These are phyloP conservation scores for Taenioides sp. DNA, from an alignment of 2,797 vertebrate species.

Conservation along the genomic window DNA sequence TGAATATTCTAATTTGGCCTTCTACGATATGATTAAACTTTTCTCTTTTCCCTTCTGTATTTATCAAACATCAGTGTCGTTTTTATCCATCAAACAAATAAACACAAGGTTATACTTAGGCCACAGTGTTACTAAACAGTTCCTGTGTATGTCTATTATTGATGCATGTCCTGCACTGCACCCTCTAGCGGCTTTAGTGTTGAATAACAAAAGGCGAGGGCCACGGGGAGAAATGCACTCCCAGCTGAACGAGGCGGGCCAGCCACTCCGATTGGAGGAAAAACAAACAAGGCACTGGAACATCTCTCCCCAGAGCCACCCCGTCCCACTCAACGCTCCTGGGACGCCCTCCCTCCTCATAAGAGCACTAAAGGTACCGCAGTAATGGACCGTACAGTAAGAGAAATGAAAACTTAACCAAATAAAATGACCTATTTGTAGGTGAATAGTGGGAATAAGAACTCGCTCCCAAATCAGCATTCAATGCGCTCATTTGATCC, in stretches of 20 bases:
- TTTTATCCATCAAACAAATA: background rate
- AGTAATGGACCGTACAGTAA: background rate
- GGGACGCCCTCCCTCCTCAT: background rate
- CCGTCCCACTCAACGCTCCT: background rate
- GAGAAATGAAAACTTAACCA: background rate
- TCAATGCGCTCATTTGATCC: background rate
- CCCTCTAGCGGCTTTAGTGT: background rate
- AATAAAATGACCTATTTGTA: too few species aligned
- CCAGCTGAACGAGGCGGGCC: background rate
- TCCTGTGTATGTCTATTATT: background rate
- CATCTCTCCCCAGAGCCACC: constrained; percentile 2
- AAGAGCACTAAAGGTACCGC: constrained; percentile 5
- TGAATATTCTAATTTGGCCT: too few species aligned
- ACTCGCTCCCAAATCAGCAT: background rate
- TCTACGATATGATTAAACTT: too few species aligned
- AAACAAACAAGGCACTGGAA: constrained; percentile 11
- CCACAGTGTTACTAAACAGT: background rate
- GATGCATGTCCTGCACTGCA: background rate
- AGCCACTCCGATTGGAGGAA: constrained; percentile 3
- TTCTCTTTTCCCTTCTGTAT: too few species aligned
- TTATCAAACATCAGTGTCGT: background rate
- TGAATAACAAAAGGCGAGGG: background rate
- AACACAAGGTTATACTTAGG: background rate
- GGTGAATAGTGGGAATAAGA: background rate
- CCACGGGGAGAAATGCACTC: background rate